Percentiles rank a stretch among this genome's conserved stretches.
Evolutionary conservation across 2,888 invertebrate genomes (phyloP).

Genomic region (Oscheius sp.): DNA sequence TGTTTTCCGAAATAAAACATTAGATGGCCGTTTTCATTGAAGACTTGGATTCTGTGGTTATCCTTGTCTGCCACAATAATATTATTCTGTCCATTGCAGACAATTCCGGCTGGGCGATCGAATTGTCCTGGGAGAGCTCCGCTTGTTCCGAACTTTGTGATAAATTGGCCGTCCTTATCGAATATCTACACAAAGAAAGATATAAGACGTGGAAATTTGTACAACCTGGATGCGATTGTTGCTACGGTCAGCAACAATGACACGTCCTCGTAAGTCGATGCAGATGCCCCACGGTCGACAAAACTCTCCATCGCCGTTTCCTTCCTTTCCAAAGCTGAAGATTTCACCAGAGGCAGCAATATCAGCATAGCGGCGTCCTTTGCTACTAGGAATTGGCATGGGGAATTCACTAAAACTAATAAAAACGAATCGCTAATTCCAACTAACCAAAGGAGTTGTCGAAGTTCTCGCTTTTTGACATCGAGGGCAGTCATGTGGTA

Average conservation of each 20-base stretch:
- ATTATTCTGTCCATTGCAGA: slow-evolving; percentile 74
- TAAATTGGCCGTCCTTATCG: slow-evolving; percentile 71
- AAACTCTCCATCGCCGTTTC: slow-evolving; percentile 61
- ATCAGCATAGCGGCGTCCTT: slow-evolving; percentile 71
- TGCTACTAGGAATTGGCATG: slow-evolving; percentile 68
- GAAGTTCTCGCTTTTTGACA: slow-evolving; percentile 81
- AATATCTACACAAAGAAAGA: slow-evolving; percentile 38
- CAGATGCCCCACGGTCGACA: slow-evolving; percentile 76
- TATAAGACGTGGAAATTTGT: not conserved
- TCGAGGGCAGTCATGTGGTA: slow-evolving; percentile 81
- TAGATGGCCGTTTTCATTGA: slow-evolving; percentile 81
- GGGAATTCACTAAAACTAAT: slow-evolving; percentile 71
- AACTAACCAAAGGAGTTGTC: slow-evolving; percentile 80
- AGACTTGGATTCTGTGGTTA: slow-evolving; percentile 90
- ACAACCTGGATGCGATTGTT: slow-evolving; percentile 85
- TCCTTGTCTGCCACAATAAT: slow-evolving; percentile 95
- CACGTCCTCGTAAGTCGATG: slow-evolving; percentile 83
- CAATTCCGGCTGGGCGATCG: slow-evolving; percentile 85
- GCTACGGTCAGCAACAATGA: slow-evolving; percentile 80
- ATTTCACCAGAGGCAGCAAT: slow-evolving; percentile 69
- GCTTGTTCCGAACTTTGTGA: slow-evolving; percentile 79
- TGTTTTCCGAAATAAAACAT: slow-evolving; percentile 87
- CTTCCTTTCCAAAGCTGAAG: slow-evolving; percentile 75
- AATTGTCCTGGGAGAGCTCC: slow-evolving; percentile 88
- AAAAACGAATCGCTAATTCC: too few species aligned